phyloP scores from a whole-genome alignment of 2,888 invertebrate genomes.

The Sinodicranocentrus sp. region DNA sequence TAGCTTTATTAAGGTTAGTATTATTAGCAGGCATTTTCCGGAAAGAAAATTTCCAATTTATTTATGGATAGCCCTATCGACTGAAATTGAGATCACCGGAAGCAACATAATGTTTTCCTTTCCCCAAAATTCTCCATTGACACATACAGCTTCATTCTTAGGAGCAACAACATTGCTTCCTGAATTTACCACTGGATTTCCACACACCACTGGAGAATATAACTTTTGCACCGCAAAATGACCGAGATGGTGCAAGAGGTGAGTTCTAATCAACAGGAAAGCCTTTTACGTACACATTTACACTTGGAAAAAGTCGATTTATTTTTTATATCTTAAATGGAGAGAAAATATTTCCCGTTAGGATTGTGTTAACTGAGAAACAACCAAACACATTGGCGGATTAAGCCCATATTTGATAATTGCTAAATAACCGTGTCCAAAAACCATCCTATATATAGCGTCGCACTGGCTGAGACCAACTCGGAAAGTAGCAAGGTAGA shows the following conservation, averaged over 20 bases:
- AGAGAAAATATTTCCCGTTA: neutral
- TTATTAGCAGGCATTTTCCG: constrained; percentile 25
- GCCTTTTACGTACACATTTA: no score
- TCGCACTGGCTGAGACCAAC: constrained; percentile 7
- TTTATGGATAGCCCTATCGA: constrained; percentile 27
- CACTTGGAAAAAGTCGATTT: no score
- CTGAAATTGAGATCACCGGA: constrained; percentile 57
- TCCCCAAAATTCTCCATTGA: constrained; percentile 6
- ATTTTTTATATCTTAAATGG: no score
- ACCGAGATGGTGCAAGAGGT: no score
- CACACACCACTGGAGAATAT: no score
- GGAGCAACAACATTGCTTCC: neutral
- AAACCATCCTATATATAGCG: constrained; percentile 40
- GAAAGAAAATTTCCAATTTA: neutral
- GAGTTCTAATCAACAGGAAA: no score
- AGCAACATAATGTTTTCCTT: constrained; percentile 32
- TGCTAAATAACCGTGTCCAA: constrained; percentile 58
- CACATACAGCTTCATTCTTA: neutral
- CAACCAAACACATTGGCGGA: constrained; percentile 1
- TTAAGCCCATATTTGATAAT: constrained; percentile 4
- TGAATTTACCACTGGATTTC: neutral
- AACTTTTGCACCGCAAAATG: no score
- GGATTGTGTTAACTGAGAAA: constrained; percentile 7
- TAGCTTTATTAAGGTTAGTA: constrained; percentile 24
- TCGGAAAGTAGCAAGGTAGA: constrained; percentile 19